Evolutionary conservation across 2,888 invertebrate genomes (phyloP).

Genomic region (Pachycephus smyrnensis): DNA sequence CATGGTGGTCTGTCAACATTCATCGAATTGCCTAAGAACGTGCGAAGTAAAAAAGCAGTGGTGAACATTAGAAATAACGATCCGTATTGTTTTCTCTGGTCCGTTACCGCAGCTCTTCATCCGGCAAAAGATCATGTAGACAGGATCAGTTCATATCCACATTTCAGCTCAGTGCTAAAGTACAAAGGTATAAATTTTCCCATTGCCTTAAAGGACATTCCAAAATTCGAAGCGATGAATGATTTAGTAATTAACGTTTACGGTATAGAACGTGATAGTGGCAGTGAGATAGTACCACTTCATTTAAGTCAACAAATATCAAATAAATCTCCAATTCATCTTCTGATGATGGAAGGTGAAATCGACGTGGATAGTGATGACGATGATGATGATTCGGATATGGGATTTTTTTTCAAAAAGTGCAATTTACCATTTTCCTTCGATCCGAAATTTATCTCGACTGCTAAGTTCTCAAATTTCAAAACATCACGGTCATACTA

Average conservation of each 20-base stretch:
- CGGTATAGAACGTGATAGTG: not conserved
- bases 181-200: no score
- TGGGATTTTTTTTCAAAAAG: not conserved
- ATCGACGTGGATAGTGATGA: conserved; percentile 11
- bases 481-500: conserved; percentile 1
- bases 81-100: no score
- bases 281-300: no score
- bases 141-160: no score
- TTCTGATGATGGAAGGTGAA: conserved; percentile 12
- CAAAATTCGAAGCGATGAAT: conserved; percentile 11
- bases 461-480: conserved; percentile 21
- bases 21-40: no score
- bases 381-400: no score
- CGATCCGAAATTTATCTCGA: conserved; percentile 28
- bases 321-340: conserved; percentile 15
- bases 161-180: no score
- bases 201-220: conserved; percentile 19
- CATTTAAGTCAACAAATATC: not conserved
- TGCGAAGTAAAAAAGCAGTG: no score
- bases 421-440: conserved; percentile 16
- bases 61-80: no score
- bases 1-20: no score
- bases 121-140: no score
- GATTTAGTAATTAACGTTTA: conserved; percentile 20
- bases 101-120: no score